Evolutionary conservation across 2,113 vertebrate genomes (phyloP), one percentile per base, ranked within the genome.

Genomic region (Cololabis saira): DNA sequence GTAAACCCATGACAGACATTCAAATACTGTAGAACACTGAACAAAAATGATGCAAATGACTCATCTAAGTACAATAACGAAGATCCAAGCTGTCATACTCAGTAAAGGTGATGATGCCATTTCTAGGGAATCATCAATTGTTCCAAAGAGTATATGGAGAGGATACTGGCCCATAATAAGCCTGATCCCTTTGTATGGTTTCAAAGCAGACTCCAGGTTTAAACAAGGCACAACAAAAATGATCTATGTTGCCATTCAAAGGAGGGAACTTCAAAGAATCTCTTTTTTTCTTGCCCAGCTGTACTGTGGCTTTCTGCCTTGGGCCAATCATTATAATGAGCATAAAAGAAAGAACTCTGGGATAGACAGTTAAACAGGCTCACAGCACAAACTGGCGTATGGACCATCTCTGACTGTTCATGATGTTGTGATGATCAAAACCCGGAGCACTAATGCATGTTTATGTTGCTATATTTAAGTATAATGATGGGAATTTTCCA

Each of bases 241-340:
- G 12, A 76, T 77, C 67, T 56, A 61, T 62, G 77, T 71, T 74
- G 74, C 66, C 75, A 79, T 79, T 83, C 77, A 73, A 80, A 83
- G 57, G 47, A 58, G 52, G 64, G 37, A 84, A 83, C 87, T 85
- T 87, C 82, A 90, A 87, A 88, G 86, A 74, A 61, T 1, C 71
- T 74, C 11, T 72, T 85, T 85, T 79, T 75, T 78, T 80, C 75
- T 66, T 59, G 73, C 70, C 78, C 74, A 72, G 81, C 81, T 80
- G 80, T 68, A 80, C 42, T 54, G 84, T 76, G 73, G 64, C 67
- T 74, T 2, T 37, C 71, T 77, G 81, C 83, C 76, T 77, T 6
- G 10, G 81, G 81, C 76, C 78, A 71, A 84, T 84, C 76, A 76
- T 78, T 84, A 71, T 83, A 84, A 89, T 76, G 74, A 87, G 66